Evolutionary conservation across 2,888 invertebrate species (phyloP).

Genomic region (Hecatera dysodea): DNA sequence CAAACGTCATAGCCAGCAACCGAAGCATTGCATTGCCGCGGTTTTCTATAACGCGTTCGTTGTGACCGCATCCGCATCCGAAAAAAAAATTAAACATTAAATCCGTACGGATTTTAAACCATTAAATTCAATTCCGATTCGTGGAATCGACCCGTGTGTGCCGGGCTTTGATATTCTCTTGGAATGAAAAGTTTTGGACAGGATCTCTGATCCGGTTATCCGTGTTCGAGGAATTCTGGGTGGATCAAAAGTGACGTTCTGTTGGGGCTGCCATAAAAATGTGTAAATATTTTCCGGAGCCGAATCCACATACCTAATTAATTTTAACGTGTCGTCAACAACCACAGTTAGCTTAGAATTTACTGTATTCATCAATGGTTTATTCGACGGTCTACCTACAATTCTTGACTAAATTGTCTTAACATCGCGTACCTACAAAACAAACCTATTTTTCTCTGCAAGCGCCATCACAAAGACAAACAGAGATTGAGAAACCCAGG

Average conservation of each 20-base stretch:
- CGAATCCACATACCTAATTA: neutral
- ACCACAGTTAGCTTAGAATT: neutral
- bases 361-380: neutral
- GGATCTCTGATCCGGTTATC: slow-evolving; percentile 28
- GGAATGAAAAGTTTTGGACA: slow-evolving; percentile 41
- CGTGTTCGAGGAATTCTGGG: slow-evolving; percentile 24
- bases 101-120: slow-evolving; percentile 38
- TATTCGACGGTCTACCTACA: neutral
- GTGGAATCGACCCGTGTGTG: slow-evolving; percentile 27
- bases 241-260: slow-evolving; percentile 22
- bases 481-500: slow-evolving; percentile 32
- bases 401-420: neutral
- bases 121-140: slow-evolving; percentile 45
- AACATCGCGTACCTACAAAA: neutral
- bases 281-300: slow-evolving; percentile 20
- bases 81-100: slow-evolving; percentile 61
- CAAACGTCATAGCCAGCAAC: slow-evolving; percentile 63
- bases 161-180: slow-evolving; percentile 17
- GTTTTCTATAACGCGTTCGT: slow-evolving; percentile 64
- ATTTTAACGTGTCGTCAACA: neutral
- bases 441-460: neutral
- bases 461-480: neutral
- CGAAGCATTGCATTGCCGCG: slow-evolving; percentile 57
- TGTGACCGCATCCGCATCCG: slow-evolving; percentile 59
- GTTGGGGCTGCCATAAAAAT: slow-evolving; percentile 17